Evolutionary conservation across 2,888 invertebrate species (phyloP), one percentile per base, ranked within the genome.

Genomic region (Dynastes grantii): DNA sequence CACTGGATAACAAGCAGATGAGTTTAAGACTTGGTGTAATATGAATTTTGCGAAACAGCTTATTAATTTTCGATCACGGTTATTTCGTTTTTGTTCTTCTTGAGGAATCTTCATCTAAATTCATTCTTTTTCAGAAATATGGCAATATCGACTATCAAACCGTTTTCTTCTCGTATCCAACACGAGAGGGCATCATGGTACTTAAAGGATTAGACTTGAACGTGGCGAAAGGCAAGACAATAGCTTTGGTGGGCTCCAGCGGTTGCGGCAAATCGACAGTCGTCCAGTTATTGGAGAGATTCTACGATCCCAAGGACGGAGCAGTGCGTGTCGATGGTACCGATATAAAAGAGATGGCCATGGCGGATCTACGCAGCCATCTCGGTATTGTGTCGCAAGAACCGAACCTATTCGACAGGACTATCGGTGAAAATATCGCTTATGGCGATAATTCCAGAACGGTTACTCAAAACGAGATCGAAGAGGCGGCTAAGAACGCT

Each of bases 361-460:
- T 88, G 77, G 64, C 80, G 2, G 84, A 85, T 5, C 80, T 95
- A 8, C 91, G 98, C 78, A 91, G 92, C 61, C 94, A 96, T 81
- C 92, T 98, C 79, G 97, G 97, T 4, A 94, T 98, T 80, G 95
- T 98, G 1, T 96, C 96, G 2, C 98, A 98, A 89, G 98, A 98
- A 85, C 98, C 97, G 0, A 93, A 95, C 0, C 90, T 98, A 0
- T 98, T 98, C 88, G 96, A 97, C 87, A 91, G 95, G 77, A 95
- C 95, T 5, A 96, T 98, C 77, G 92, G 91, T 0, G 96, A 98
- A 82, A 98, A 98, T 88, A 98, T 98, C 82, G 94, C 95, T 0
- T 98, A 98, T 86, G 98, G 98, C 2, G 95, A 96, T 86, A 97
- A 96, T 86, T 88, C 90, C 0, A 89, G 94, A 13, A 86, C 87